These are phyloP conservation scores for Zoanthus sociatus DNA, from an alignment of 92 coral and sea anemone genomes.

Conservation along the genomic window DNA sequence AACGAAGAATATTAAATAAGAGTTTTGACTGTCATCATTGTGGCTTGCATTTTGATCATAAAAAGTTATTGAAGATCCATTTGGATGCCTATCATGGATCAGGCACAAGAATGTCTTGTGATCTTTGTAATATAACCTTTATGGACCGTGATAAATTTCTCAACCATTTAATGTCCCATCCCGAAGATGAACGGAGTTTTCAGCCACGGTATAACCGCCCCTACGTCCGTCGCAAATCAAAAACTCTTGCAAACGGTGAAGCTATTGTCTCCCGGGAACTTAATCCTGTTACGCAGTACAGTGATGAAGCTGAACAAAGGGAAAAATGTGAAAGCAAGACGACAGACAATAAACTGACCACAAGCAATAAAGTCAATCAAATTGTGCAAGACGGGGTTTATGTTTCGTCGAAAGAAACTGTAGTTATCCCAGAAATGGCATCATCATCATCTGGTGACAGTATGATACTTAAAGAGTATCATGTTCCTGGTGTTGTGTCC, in stretches of 20 bases:
- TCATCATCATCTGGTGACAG: neutral
- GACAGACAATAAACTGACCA: neutral
- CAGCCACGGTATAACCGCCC: slow-evolving; percentile 52
- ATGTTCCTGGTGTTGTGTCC: slow-evolving; percentile 30
- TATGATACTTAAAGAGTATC: slow-evolving; percentile 31
- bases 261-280: slow-evolving; percentile 67
- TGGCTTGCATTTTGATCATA: slow-evolving; percentile 85
- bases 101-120: slow-evolving; percentile 73
- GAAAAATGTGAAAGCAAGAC: slow-evolving; percentile 1
- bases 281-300: slow-evolving; percentile 33
- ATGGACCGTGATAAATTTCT: slow-evolving; percentile 76
- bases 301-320: slow-evolving; percentile 12
- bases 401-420: slow-evolving; percentile 12
- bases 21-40: slow-evolving; percentile 82
- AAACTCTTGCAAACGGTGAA: slow-evolving; percentile 54
- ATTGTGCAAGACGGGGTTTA: neutral
- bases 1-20: slow-evolving; percentile 62
- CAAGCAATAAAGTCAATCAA: neutral
- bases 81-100: slow-evolving; percentile 89
- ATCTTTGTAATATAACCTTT: slow-evolving; percentile 77
- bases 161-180: slow-evolving; percentile 87
- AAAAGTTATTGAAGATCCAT: slow-evolving; percentile 87
- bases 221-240: slow-evolving; percentile 45
- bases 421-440: slow-evolving; percentile 2
- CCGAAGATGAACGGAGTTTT: slow-evolving; percentile 52